These are phyloP conservation scores for Netelia melanura DNA, from an alignment of 2,888 invertebrate species.

Conservation along the genomic window DNA sequence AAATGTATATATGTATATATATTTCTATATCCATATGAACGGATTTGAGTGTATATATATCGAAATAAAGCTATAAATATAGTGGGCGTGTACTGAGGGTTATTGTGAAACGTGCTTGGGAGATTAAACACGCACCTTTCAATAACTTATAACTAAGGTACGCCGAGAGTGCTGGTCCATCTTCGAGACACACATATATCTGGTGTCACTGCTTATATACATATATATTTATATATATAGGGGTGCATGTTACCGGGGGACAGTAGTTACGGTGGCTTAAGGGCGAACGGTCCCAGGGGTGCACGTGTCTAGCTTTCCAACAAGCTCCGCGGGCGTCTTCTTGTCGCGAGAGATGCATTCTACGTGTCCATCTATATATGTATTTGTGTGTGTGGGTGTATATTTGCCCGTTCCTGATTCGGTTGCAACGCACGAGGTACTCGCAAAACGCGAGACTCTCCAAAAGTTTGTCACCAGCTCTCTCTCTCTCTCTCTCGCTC, in stretches of 20 bases:
- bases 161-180: slow-evolving; percentile 15
- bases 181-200: background rate
- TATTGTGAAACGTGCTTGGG: slow-evolving; percentile 48
- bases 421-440: slow-evolving; percentile 38
- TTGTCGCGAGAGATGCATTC: slow-evolving; percentile 13
- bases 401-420: slow-evolving; percentile 49
- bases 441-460: slow-evolving; percentile 44
- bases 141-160: slow-evolving; percentile 62
- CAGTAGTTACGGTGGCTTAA: slow-evolving; percentile 59
- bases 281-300: slow-evolving; percentile 56
- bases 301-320: slow-evolving; percentile 66
- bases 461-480: slow-evolving; percentile 59
- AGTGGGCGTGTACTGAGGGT: slow-evolving; percentile 16
- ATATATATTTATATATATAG: slow-evolving; percentile 20
- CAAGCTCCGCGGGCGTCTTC: slow-evolving; percentile 47
- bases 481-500: background rate
- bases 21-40: background rate
- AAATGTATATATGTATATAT: slow-evolving; percentile 12
- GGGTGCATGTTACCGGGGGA: slow-evolving; percentile 21
- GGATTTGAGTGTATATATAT: slow-evolving; percentile 18
- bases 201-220: background rate
- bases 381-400: slow-evolving; percentile 14
- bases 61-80: background rate
- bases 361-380: background rate
- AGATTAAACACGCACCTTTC: slow-evolving; percentile 58